Conservation (phyloP, 2,888 invertebrate species). For the Ceraclea dissimilis region DNA sequence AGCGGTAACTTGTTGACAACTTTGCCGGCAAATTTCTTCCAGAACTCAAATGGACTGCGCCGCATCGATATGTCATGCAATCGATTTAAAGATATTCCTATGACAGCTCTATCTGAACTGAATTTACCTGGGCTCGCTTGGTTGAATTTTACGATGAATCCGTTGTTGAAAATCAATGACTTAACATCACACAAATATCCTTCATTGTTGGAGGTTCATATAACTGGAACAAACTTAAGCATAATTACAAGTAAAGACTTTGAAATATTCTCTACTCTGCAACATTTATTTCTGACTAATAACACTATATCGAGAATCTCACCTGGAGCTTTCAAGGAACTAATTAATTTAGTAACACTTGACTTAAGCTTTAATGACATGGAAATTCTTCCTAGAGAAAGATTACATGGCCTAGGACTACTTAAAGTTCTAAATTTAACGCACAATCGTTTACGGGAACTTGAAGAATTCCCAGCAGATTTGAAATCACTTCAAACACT, state of each 20-base stretch:
- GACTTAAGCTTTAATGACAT: conserved; percentile 79
- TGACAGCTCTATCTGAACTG: conserved; percentile 64
- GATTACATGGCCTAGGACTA: conserved; percentile 69
- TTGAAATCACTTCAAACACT: conserved; percentile 69
- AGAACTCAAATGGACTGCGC: conserved; percentile 61
- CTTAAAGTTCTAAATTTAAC: conserved; percentile 73
- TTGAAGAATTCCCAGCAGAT: conserved; percentile 75
- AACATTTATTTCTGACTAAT: conserved; percentile 63
- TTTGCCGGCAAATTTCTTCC: conserved; percentile 74
- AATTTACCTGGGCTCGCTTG: conserved; percentile 65
- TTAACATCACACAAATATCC: conserved; percentile 65
- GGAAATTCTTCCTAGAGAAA: conserved; percentile 74
- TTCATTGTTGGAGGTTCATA: conserved; percentile 72
- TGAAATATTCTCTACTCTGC: conserved; percentile 70
- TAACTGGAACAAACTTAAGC: conserved; percentile 71
- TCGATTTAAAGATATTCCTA: conserved; percentile 72
- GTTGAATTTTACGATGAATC: conserved; percentile 78
- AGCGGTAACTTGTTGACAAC: conserved; percentile 68
- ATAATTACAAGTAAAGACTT: conserved; percentile 81
- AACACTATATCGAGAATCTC: conserved; percentile 74
- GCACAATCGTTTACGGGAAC: conserved; percentile 70
- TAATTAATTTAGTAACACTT: conserved; percentile 67
- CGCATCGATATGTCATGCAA: conserved; percentile 73
- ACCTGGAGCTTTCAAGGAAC: conserved; percentile 74
- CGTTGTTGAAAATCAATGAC: conserved; percentile 67